A percentile compares a stretch with the other conserved stretches of the same genome.
Conservation (phyloP, 2,113 vertebrate genomes). For the Propithecus coquereli region DNA sequence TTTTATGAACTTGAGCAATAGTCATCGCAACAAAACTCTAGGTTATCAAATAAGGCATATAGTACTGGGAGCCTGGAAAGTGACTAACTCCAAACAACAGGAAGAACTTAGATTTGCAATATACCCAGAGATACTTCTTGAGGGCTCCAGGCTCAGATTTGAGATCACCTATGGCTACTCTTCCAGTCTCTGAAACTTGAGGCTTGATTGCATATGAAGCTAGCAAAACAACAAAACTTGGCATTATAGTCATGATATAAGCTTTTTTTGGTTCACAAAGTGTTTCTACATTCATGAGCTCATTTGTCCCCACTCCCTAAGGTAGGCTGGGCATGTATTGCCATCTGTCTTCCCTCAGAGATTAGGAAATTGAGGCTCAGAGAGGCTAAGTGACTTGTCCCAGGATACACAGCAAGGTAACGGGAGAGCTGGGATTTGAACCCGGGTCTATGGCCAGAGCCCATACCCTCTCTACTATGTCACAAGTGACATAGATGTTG, state of each 20-base stretch:
- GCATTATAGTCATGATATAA: background rate
- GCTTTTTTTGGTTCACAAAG: background rate
- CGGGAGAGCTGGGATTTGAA: background rate
- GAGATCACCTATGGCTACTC: background rate
- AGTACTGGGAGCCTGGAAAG: background rate
- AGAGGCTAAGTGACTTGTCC: background rate
- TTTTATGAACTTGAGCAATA: background rate
- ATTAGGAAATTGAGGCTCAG: background rate
- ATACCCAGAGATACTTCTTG: background rate
- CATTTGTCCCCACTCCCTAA: background rate
- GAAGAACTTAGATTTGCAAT: background rate
- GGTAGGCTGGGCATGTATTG: no score
- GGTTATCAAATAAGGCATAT: background rate
- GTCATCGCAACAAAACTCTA: background rate
- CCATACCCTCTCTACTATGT: background rate
- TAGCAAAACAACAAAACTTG: background rate
- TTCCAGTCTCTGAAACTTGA: background rate
- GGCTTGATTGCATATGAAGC: background rate
- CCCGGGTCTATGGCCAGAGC: background rate
- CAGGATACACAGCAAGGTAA: background rate
- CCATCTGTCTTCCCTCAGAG: background rate
- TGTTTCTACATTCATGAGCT: background rate
- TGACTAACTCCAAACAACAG: background rate
- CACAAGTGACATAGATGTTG: background rate
- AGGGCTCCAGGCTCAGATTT: background rate